Percentiles rank a stretch among this genome's conserved stretches.
Conservation (phyloP, 2,113 vertebrate species). For the Sphyrna mokarran region DNA sequence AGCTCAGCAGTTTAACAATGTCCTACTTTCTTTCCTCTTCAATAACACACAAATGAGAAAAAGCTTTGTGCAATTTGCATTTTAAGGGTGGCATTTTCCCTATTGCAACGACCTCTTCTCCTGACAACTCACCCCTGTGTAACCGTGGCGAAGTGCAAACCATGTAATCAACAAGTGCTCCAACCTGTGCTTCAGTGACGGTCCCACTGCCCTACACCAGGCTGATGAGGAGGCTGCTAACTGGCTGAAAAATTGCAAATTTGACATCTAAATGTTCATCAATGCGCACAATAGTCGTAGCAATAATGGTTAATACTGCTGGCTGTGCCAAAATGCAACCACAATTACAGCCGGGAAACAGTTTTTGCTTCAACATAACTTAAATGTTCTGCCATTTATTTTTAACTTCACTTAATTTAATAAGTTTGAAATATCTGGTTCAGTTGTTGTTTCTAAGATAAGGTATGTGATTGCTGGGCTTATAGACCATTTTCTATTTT, state of each 20-base stretch:
- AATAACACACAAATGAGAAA: not conserved
- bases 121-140: too few relatives aligned
- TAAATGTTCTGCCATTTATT: not conserved
- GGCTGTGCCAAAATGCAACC: not conserved
- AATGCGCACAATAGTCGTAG: too few relatives aligned
- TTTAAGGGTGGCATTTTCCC: not conserved
- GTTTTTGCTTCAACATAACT: not conserved
- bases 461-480: not conserved
- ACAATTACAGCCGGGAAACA: not conserved
- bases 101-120: too few relatives aligned
- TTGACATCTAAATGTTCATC: too few relatives aligned
- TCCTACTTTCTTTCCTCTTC: not conserved
- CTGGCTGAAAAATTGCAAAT: too few relatives aligned
- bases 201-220: too few relatives aligned
- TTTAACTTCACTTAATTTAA: not conserved
- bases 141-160: too few relatives aligned
- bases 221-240: too few relatives aligned
- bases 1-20: constrained; percentile 9
- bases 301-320: too few relatives aligned
- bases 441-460: not conserved
- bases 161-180: too few relatives aligned
- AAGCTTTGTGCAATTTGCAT: not conserved
- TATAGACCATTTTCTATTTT: not conserved
- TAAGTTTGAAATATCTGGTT: not conserved
- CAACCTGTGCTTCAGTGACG: too few relatives aligned